These are phyloP conservation scores for Campylomormyrus tamandua DNA, from an alignment of 2,113 vertebrate genomes.

Conservation along the genomic window DNA sequence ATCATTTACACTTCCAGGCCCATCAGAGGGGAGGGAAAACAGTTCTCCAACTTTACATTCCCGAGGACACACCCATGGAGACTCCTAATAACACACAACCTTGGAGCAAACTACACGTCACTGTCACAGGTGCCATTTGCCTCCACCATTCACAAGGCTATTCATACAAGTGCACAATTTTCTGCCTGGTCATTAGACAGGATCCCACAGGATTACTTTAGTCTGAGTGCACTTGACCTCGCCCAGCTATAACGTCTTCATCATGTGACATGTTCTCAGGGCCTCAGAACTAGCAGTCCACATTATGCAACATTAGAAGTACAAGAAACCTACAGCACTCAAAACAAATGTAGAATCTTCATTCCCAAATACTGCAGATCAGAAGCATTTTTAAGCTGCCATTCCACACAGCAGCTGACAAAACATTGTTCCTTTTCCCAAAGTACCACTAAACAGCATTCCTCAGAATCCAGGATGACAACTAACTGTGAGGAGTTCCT, in stretches of 20 bases:
- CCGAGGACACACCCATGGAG: background rate
- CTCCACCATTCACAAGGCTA: background rate
- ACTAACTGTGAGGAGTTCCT: conserved; percentile 11
- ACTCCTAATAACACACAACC: background rate
- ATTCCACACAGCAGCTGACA: background rate
- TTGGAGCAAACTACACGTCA: background rate
- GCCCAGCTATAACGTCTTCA: background rate
- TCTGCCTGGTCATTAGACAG: conserved; percentile 15
- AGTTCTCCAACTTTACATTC: background rate
- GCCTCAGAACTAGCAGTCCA: background rate
- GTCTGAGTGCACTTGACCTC: background rate
- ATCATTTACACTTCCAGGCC: background rate
- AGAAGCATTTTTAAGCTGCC: background rate
- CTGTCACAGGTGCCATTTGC: conserved; percentile 12
- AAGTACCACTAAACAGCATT: conserved; percentile 3
- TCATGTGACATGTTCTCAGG: background rate
- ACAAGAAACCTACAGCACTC: background rate
- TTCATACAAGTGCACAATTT: background rate
- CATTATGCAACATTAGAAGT: background rate
- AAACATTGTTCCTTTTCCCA: background rate
- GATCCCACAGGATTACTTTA: conserved; percentile 4
- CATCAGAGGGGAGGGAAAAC: background rate
- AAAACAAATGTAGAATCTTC: background rate
- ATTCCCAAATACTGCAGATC: background rate
- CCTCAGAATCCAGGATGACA: background rate